Evolutionary conservation across 2,888 invertebrate species (phyloP).

Genomic region (Pilophorus perplexus): DNA sequence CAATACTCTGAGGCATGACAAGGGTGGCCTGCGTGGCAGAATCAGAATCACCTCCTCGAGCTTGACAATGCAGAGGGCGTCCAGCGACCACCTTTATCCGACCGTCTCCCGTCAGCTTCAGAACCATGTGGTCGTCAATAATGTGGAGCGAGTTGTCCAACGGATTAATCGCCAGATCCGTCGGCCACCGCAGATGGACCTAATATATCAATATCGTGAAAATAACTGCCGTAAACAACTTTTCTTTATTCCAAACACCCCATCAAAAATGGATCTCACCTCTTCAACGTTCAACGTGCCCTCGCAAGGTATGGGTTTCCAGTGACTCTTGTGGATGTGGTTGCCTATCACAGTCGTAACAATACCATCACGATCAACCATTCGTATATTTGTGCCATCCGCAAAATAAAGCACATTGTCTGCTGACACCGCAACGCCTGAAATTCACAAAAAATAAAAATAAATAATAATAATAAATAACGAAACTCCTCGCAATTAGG

Average conservation of each 20-base stretch:
- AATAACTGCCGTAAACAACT: too few species aligned
- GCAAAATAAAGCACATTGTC: constrained; percentile 92
- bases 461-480: neutral
- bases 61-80: constrained; percentile 84
- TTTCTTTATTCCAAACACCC: too few species aligned
- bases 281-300: constrained; percentile 88
- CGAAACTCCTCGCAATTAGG: neutral
- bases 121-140: constrained; percentile 92
- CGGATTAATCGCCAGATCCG: constrained; percentile 90
- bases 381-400: constrained; percentile 88
- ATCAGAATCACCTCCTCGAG: constrained; percentile 76
- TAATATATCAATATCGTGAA: too few species aligned
- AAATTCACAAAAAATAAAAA: neutral
- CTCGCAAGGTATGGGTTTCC: constrained; percentile 90
- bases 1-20: constrained; percentile 90
- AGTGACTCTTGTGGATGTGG: constrained; percentile 88
- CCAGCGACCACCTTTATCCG: constrained; percentile 91
- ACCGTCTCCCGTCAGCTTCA: constrained; percentile 87
- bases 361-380: constrained; percentile 88
- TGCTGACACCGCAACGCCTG: constrained; percentile 80
- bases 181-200: constrained; percentile 94
- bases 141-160: constrained; percentile 92
- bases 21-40: constrained; percentile 87
- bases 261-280: constrained; percentile 51
- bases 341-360: constrained; percentile 90